Conservation (phyloP, 2,797 vertebrate species). For the Sphenodon punctatus region DNA sequence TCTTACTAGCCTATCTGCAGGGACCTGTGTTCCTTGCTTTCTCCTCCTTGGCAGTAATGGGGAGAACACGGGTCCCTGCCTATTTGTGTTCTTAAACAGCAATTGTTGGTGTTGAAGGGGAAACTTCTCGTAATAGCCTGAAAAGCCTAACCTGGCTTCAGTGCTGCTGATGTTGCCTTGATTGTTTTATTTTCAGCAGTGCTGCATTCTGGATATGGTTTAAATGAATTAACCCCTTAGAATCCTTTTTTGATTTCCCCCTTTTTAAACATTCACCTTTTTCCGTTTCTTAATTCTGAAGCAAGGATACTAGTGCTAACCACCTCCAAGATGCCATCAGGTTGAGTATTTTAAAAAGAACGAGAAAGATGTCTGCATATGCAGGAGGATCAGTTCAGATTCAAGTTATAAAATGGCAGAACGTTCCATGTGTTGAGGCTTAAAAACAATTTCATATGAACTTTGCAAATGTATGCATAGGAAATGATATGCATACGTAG, state of each 20-base stretch:
- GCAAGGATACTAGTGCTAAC: conserved; percentile 2
- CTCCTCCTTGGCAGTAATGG: no score
- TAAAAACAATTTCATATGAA: not conserved
- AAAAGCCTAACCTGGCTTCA: not conserved
- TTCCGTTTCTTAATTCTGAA: not conserved
- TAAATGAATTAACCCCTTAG: not conserved
- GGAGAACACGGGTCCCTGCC: no score
- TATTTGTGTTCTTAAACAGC: not conserved
- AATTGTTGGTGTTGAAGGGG: not conserved
- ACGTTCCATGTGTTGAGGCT: not conserved
- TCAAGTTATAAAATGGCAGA: not conserved
- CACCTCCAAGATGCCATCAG: conserved; percentile 7
- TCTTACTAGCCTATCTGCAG: no score
- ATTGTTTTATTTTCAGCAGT: not conserved
- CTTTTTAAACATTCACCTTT: not conserved
- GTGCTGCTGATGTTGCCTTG: not conserved
- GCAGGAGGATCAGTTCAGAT: not conserved
- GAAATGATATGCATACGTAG: no score
- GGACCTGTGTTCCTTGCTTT: no score
- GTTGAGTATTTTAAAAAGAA: conserved; percentile 16
- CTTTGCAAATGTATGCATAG: not conserved
- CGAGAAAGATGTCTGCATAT: not conserved
- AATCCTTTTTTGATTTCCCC: no score
- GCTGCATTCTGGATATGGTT: not conserved
- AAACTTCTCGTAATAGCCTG: not conserved